Base-by-base conservation (phyloP, 2,888 invertebrate genomes). In the Exephanes ischioxanthus region DNA sequence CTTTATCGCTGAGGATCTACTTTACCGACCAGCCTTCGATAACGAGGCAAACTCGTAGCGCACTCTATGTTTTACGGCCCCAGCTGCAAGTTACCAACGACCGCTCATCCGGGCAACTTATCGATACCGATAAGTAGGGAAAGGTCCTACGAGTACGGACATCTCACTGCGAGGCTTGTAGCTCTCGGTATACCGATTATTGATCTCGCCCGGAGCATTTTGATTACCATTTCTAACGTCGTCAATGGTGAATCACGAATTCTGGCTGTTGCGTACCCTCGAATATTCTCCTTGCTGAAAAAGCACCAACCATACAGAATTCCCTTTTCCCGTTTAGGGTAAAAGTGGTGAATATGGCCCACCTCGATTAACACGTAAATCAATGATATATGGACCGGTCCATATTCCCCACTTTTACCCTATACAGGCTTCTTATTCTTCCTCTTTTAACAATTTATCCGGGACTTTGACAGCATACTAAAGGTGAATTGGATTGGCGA, bases 211-310 rank as follows among this genome's bases (percentile, higher is more conserved):
- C 71, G 33, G 19, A 19, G 71, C 51, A 53, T 53, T 61, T 63
- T 7, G 11, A 41, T 19, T 55, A 14, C 9, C 77, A 6, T 3
- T 19, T 58, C 51, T 30, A 75, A 11, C 51, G 22, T 70, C 61
- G 76, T 63, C 63, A 76, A 30, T 70, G 53, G 41, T 19, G 41
- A 75, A 71, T 66, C n/a, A 75, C 67, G 26, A 72, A 67, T 78
- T 48, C 22, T 26, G 30, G 58, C 66, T 45, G 14, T 67, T 37
- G 11, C 16, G 1, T 1, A 48, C 16, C 51, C 19, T 14, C 9
- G 41, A 22, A 63, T 51, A 41, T 16, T 30, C 55, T 51, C 76
- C 58, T 51, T 51, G 77, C 51, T 19, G 41, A 30, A 77, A 68
- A 55, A 66, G 26, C 51, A 30, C 9, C 41, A 37, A 53, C 16